These are phyloP conservation scores for Rhizomys pruinosus DNA, from an alignment of 2,113 vertebrate species.

Conservation along the genomic window DNA sequence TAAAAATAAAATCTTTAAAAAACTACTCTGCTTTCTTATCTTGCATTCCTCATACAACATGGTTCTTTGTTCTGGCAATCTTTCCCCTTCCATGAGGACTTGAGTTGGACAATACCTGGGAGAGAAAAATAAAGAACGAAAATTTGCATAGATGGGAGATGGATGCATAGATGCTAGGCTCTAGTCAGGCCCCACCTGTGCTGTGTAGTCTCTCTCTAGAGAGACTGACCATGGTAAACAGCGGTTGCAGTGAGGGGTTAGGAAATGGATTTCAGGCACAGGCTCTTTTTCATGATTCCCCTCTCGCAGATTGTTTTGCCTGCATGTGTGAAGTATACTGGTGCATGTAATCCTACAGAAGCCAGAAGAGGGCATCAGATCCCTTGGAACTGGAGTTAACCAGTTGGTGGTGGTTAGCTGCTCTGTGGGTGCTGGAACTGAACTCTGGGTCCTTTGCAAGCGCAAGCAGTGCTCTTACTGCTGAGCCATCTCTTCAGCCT, in stretches of 20 bases:
- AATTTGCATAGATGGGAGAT: background rate
- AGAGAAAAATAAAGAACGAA: background rate
- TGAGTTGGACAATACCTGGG: background rate
- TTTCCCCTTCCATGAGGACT: constrained; percentile 6
- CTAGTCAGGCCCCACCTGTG: background rate
- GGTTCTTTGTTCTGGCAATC: background rate
- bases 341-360: too few relatives aligned
- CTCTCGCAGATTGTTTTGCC: background rate
- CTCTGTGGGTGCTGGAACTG: too few relatives aligned
- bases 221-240: background rate
- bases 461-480: too few relatives aligned
- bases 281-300: background rate
- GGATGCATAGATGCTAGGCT: background rate
- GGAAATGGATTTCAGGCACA: background rate
- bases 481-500: too few relatives aligned
- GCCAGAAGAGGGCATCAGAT: too few relatives aligned
- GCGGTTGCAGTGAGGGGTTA: background rate
- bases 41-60: background rate
- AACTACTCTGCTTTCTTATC: background rate
- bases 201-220: background rate
- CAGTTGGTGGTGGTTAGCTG: too few relatives aligned
- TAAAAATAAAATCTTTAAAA: background rate
- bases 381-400: too few relatives aligned
- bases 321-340: too few relatives aligned
- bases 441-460: too few relatives aligned